Base-by-base conservation (phyloP, 2,113 vertebrate genomes). In the Tyto alba region DNA sequence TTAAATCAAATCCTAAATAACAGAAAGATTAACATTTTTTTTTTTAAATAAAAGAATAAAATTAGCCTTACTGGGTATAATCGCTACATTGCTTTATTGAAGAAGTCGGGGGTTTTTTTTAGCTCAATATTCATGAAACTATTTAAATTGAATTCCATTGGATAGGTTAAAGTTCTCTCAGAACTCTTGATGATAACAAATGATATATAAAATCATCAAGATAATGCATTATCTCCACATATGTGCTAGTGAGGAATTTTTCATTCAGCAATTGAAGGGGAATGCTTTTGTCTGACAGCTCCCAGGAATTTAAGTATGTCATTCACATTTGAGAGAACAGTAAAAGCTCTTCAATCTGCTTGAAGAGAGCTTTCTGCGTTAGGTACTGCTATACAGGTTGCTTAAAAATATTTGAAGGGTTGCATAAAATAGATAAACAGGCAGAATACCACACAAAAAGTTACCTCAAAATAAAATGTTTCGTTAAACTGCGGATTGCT, bases 401-500 rank as follows among this genome's bases (percentile, higher is more conserved):
- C 63, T 86, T 52, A 34, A 74, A 68, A 73, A 22, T 11, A 95
- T 41, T 57, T 47, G 32, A 90, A 80, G 22, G 45, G 23, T 74
- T 93, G 60, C 25, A 88, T 48, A 82, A 81, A 71, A 88, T 0
- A 86, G 43, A 88, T 9, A 87, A 93, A 90, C 41, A 88, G 38
- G 45, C 66, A 90, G 38, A 93, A 91, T 7, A 96, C 11, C 41
- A 93, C 32, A 88, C 40, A 97, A 76, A 97, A 97, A 92, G 47
- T 97, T 98, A 99, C 99, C 99, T 99, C 99, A 98, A 99, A 99
- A 97, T 98, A 99, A 98, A 99, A 99, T 13, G 98, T 99, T 98
- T 99, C 99, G 38, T 99, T 99, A 97, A 99, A 99, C 88, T 99
- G 98, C 40, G 99, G 99, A 94, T 99, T 99, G 97, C 99, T 99